A percentile compares a stretch with the other conserved stretches of the same genome.
phyloP scores from a whole-genome alignment of 2,797 vertebrate species.

The Limnodromus scolopaceus region DNA sequence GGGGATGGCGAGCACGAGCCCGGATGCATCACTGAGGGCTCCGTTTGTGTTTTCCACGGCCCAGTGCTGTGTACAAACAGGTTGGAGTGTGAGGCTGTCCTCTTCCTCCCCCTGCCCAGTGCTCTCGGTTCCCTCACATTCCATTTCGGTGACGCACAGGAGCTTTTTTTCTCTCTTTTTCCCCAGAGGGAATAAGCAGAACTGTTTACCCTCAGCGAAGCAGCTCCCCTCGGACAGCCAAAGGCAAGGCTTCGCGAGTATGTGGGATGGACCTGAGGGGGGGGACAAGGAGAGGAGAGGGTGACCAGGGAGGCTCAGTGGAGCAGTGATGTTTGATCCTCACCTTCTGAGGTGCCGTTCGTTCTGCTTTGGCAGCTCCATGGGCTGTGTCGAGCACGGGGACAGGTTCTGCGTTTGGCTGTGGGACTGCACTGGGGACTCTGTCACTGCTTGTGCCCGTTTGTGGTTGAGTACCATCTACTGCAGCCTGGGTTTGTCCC shows the following conservation, averaged over 20 bases:
- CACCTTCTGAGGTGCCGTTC: background rate
- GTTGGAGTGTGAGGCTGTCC: background rate
- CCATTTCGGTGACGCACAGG: conserved; percentile 19
- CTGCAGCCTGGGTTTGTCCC: background rate
- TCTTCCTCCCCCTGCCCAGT: background rate
- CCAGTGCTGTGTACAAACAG: background rate
- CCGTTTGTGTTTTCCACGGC: background rate
- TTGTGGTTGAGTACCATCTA: background rate
- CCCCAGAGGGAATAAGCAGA: conserved; percentile 5
- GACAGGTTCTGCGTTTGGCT: background rate
- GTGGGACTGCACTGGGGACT: background rate
- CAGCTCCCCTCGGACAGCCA: background rate
- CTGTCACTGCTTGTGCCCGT: background rate
- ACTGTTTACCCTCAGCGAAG: background rate
- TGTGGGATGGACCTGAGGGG: background rate
- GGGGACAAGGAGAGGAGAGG: background rate
- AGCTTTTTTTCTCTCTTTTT: conserved; percentile 31
- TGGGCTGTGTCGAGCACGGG: background rate
- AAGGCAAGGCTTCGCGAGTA: background rate
- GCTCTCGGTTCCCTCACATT: conserved; percentile 7
- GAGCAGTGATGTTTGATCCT: background rate
- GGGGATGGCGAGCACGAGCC: background rate
- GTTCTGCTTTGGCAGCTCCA: fast-evolving
- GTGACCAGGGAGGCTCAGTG: background rate
- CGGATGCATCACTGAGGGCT: background rate